Percentiles rank a stretch among this genome's conserved stretches.
Evolutionary conservation across 1,140 invertebrate species (phyloP).

Genomic region (Nymphalis io): DNA sequence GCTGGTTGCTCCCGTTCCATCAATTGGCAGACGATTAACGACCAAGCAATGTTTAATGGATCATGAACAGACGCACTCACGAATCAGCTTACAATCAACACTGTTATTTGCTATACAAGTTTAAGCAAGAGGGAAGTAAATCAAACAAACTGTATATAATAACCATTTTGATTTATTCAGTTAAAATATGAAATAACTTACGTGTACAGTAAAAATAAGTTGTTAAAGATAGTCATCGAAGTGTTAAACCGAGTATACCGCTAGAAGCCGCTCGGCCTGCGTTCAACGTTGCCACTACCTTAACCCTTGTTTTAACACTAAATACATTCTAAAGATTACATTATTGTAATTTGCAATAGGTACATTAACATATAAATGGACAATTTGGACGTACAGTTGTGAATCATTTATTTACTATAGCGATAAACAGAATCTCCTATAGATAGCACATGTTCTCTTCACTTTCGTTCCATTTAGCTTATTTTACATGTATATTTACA

Average conservation of each 20-base stretch:
- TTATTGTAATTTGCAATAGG: slow-evolving; percentile 79
- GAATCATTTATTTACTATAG: slow-evolving; percentile 59
- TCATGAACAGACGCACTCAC: no score
- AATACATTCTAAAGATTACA: slow-evolving; percentile 77
- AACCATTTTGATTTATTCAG: slow-evolving; percentile 80
- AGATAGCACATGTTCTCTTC: slow-evolving; percentile 61
- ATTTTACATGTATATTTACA: slow-evolving; percentile 62
- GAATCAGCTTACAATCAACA: no score
- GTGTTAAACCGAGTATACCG: slow-evolving; percentile 62
- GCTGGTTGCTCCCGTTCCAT: no score
- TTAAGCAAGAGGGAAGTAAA: slow-evolving; percentile 35
- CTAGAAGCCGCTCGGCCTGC: slow-evolving; percentile 57
- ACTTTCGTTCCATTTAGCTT: slow-evolving; percentile 75
- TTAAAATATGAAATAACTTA: slow-evolving; percentile 81
- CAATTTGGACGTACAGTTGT: slow-evolving; percentile 80
- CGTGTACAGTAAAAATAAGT: slow-evolving; percentile 80
- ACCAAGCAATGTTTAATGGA: no score
- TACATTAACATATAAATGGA: slow-evolving; percentile 79
- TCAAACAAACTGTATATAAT: slow-evolving; percentile 66
- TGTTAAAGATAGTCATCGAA: slow-evolving; percentile 74
- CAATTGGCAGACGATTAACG: no score
- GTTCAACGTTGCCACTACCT: slow-evolving; percentile 53
- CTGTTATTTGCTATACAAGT: no score
- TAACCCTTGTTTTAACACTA: slow-evolving; percentile 42
- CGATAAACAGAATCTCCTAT: slow-evolving; percentile 52